phyloP scores from a whole-genome alignment of 2,113 vertebrate genomes.

The Melanostigma gelatinosum region DNA sequence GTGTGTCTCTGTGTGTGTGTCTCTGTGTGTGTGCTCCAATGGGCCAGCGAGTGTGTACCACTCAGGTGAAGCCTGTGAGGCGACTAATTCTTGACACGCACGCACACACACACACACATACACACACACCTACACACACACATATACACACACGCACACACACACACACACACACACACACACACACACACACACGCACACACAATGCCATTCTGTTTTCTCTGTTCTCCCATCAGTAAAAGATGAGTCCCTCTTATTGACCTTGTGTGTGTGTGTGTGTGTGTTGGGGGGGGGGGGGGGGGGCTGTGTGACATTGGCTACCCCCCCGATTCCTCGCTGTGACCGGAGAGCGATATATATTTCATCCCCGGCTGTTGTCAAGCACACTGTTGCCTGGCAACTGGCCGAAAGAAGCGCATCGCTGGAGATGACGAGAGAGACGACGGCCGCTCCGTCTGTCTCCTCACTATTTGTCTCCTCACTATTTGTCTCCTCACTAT shows the following conservation, averaged over 20 bases:
- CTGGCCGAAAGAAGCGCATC: conserved; percentile 70
- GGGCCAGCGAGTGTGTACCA: background rate
- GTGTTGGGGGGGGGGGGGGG: background rate
- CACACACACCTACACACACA: background rate
- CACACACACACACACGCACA: conserved; percentile 9
- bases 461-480: background rate
- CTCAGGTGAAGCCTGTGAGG: background rate
- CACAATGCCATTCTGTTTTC: background rate
- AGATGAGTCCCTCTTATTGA: conserved; percentile 42
- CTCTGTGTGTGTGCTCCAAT: background rate
- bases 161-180: too few relatives aligned
- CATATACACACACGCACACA: conserved; percentile 11
- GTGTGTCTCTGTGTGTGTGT: background rate
- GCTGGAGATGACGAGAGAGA: conserved; percentile 13
- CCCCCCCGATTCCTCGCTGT: conserved; percentile 13
- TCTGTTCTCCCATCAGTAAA: conserved; percentile 6
- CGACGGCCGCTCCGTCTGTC: conserved; percentile 10
- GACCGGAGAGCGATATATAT: conserved; percentile 49
- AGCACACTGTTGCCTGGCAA: conserved; percentile 81
- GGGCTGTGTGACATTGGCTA: conserved; percentile 34
- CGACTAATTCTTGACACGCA: background rate
- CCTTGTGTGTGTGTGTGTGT: conserved; percentile 38
- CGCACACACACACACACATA: background rate
- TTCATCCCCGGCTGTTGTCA: conserved; percentile 57
- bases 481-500: background rate